Evolutionary conservation across 1,140 invertebrate species (phyloP).

Genomic region (Drosophila dunni): DNA sequence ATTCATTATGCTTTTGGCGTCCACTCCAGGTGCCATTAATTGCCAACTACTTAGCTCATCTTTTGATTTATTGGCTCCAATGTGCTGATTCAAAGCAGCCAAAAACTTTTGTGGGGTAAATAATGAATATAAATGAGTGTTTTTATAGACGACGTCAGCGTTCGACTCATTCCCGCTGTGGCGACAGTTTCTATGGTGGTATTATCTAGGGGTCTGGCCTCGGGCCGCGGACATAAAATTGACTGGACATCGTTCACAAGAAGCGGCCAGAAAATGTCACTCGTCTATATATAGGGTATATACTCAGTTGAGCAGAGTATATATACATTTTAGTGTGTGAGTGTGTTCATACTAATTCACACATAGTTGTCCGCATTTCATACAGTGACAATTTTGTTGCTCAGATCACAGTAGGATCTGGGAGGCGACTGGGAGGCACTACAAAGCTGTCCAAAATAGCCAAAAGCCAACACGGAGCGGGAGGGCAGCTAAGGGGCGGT

Average conservation of each 20-base stretch:
- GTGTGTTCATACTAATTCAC: conserved; percentile 57
- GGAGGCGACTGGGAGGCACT: conserved; percentile 3
- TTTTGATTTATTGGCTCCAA: conserved; percentile 51
- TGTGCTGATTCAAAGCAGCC: conserved; percentile 25
- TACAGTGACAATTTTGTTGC: conserved; percentile 72
- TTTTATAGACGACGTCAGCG: conserved; percentile 42
- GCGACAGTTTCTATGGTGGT: conserved; percentile 22
- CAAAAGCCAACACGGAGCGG: conserved; percentile 24
- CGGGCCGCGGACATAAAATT: conserved; percentile 58
- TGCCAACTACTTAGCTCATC: conserved; percentile 45
- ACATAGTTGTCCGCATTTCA: conserved; percentile 80
- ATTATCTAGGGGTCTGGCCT: conserved; percentile 55
- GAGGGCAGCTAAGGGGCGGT: conserved; percentile 7
- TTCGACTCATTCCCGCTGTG: conserved; percentile 4
- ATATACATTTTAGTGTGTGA: background rate
- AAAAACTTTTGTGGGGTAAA: conserved; percentile 23
- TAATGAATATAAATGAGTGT: conserved; percentile 48
- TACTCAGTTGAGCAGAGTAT: background rate
- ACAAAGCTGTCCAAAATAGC: conserved; percentile 69
- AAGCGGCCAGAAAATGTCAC: conserved; percentile 64
- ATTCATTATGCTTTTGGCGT: background rate
- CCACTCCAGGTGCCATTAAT: conserved; percentile 43
- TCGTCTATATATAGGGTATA: conserved; percentile 73
- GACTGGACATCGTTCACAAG: conserved; percentile 75
- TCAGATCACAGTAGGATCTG: conserved; percentile 43